phyloP scores from a whole-genome alignment of 92 coral and sea anemone genomes.

The Diadumene lineata region DNA sequence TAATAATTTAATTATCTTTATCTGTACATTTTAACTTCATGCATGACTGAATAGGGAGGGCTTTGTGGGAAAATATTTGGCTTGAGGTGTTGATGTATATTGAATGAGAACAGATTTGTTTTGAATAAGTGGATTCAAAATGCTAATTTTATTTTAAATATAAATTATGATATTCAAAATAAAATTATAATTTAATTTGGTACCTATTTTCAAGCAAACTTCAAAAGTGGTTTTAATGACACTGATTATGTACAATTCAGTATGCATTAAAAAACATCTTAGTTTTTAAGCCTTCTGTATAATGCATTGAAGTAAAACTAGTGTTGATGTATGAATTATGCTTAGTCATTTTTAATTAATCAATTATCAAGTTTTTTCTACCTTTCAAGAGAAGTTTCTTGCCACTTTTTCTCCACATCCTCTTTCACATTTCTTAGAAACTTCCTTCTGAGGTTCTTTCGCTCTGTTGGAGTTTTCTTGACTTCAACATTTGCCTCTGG shows the following conservation, averaged over 20 bases:
- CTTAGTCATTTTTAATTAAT: not conserved
- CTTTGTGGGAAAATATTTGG: no score
- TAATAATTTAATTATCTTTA: no score
- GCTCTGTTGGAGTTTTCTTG: slow-evolving; percentile 15
- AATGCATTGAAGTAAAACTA: not conserved
- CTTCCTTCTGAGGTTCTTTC: slow-evolving; percentile 21
- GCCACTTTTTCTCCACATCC: slow-evolving; percentile 37
- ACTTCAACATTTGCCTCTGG: slow-evolving; percentile 39
- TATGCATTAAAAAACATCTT: not conserved
- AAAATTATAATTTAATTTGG: no score
- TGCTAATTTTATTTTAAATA: no score
- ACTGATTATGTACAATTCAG: not conserved
- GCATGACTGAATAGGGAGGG: no score
- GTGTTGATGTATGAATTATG: not conserved
- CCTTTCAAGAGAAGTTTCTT: slow-evolving; percentile 49
- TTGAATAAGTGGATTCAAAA: not conserved
- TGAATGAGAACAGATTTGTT: no score
- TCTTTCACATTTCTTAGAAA: slow-evolving; percentile 10
- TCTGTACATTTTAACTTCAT: no score
- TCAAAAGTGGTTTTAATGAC: not conserved
- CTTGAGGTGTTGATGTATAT: no score
- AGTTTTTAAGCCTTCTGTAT: not conserved
- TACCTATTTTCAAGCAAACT: not conserved
- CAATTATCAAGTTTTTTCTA: not conserved
- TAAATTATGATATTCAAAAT: no score